These are phyloP conservation scores for Tethea ocularis DNA, from an alignment of 2,888 invertebrate genomes.

Conservation along the genomic window DNA sequence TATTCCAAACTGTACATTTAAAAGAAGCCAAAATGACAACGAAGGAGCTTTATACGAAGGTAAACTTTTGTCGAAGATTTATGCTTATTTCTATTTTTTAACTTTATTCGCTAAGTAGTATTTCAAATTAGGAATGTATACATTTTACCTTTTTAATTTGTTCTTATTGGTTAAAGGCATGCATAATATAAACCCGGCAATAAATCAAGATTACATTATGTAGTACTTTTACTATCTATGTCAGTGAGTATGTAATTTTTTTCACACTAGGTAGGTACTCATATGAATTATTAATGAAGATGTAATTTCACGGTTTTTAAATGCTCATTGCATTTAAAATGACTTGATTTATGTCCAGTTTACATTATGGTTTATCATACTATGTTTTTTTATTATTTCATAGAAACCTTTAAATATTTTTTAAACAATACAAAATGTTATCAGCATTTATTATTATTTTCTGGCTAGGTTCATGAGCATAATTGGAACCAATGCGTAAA, in stretches of 20 bases:
- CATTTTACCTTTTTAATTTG: constrained; percentile 9
- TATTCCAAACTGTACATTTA: constrained; percentile 28
- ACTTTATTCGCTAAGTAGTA: constrained; percentile 7
- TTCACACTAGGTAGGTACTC: constrained; percentile 12
- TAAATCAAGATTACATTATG: constrained; percentile 15
- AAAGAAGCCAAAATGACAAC: constrained; percentile 72
- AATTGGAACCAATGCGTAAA: too few relatives aligned
- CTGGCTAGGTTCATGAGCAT: too few relatives aligned
- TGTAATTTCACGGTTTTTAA: constrained; percentile 13
- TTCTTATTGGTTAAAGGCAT: constrained; percentile 15
- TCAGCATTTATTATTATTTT: too few relatives aligned
- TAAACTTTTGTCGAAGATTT: constrained; percentile 39
- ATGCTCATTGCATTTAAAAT: constrained; percentile 8
- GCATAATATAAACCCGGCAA: constrained; percentile 17
- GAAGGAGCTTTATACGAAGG: constrained; percentile 81
- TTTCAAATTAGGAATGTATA: constrained; percentile 37
- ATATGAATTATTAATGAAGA: constrained; percentile 11
- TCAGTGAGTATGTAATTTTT: constrained; percentile 45
- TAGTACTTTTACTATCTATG: constrained; percentile 47
- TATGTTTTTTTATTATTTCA: too few relatives aligned
- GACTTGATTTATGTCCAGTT: neutral
- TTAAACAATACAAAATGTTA: too few relatives aligned
- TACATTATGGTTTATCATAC: neutral
- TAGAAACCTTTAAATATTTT: too few relatives aligned
- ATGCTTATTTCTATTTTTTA: constrained; percentile 15